Percentiles rank a stretch among this genome's conserved stretches.
These are phyloP conservation scores for Spea multiplicata DNA, from an alignment of 2,113 vertebrate genomes.

Conservation along the genomic window DNA sequence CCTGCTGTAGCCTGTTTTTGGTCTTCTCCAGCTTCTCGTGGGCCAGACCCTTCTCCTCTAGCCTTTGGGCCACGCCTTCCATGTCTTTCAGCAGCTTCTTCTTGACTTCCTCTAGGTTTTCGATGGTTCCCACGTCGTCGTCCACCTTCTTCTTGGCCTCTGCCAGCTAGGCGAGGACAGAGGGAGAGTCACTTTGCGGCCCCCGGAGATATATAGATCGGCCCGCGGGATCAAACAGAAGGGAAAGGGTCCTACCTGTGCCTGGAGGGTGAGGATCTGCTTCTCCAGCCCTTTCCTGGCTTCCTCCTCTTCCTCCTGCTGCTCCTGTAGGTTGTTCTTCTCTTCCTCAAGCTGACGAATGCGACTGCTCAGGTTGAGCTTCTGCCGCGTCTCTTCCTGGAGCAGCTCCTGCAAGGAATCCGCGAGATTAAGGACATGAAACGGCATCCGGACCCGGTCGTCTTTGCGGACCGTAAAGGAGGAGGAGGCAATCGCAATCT, in stretches of 20 bases:
- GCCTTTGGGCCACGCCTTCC: constrained; percentile 80
- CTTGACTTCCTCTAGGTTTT: constrained; percentile 87
- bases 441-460: too few species aligned
- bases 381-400: constrained; percentile 95
- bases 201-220: neutral
- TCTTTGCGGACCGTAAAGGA: neutral
- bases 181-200: neutral
- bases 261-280: constrained; percentile 80
- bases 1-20: constrained; percentile 93
- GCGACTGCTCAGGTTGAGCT: constrained; percentile 88
- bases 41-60: constrained; percentile 90
- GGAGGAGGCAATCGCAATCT: neutral
- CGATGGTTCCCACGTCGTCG: constrained; percentile 86
- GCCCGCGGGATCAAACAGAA: accelerated
- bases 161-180: constrained; percentile 64
- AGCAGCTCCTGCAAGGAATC: constrained; percentile 77
- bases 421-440: too few species aligned
- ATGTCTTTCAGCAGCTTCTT: constrained; percentile 89
- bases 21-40: constrained; percentile 97
- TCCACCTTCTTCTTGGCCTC: constrained; percentile 95
- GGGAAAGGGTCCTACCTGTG: constrained; percentile 72
- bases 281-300: constrained; percentile 87
- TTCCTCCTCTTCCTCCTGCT: constrained; percentile 96
- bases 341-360: constrained; percentile 95
- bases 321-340: constrained; percentile 87